Base-by-base conservation (phyloP, 2,888 invertebrate genomes). In the Hyles lineata region DNA sequence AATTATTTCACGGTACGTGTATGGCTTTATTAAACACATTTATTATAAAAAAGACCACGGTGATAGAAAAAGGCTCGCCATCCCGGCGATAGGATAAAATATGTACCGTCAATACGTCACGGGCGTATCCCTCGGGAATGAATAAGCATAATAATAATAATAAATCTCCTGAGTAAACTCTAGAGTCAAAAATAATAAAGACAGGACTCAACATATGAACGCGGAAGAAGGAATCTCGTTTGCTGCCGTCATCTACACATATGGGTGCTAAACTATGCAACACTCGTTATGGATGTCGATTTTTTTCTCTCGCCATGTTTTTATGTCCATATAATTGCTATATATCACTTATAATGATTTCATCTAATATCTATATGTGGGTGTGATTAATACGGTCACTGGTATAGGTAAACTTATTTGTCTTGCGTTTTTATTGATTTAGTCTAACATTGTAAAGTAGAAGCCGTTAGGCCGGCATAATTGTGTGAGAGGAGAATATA, bases 251-350 rank as follows among this genome's bases (percentile, higher is more conserved):
- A 67, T 50, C 67, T 67, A 17, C 43, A 50, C 50, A 67, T 67
- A 67, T 50, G 67, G 67, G 67, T 17, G 43, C 23, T 67, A 67
- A 50, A 67, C 15, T 67, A 67, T 67, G 67, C 67, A 67, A 43
- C 67, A 17, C 21, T n/a, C 32, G n/a, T 35, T 67, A 67, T 67
- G 67, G 67, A 15, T 23, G 43, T 23, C 15, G 63, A 29, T 29
- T 50, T 67, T 63, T 67, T 67, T 67, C 67, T 67, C 50, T 50
- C 23, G 67, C 67, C 50, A 23, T 23, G 23, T 50, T 67, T 67
- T 67, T 67, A 67, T 67, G 50, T 11, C 43, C 23, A 67, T 5
- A 35, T 35, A 67, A 67, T 50, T 67, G 50, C 2, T 67, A 50
- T 67, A 67, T 50, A 23, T 43, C 43, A 67, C 43, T 43, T 50